Evolutionary conservation across 2,888 invertebrate genomes (phyloP).

Genomic region (Idaea biselata): DNA sequence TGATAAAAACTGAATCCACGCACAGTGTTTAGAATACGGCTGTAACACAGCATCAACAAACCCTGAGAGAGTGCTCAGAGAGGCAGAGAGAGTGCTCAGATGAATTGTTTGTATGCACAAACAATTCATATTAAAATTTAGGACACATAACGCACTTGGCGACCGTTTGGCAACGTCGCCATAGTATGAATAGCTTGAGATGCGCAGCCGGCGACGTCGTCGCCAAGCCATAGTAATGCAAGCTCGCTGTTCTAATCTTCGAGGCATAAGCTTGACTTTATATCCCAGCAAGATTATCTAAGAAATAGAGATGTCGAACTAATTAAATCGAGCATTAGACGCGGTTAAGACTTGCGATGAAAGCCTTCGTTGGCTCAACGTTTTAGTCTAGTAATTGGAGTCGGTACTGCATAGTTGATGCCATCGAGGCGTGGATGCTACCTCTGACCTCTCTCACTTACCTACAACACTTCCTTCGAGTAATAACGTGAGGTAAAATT

Average conservation of each 20-base stretch:
- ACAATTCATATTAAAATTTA: too few species aligned
- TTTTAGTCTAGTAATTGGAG: conserved; percentile 38
- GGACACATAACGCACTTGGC: too few species aligned
- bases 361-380: neutral
- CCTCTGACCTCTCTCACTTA: conserved; percentile 12
- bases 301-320: conserved; percentile 11
- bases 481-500: conserved; percentile 16
- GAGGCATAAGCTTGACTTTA: neutral
- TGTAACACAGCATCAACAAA: too few species aligned
- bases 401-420: conserved; percentile 47
- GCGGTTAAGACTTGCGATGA: neutral
- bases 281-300: neutral
- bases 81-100: too few species aligned
- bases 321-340: conserved; percentile 4
- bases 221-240: too few species aligned
- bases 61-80: too few species aligned
- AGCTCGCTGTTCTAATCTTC: neutral
- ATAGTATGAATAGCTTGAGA: too few species aligned
- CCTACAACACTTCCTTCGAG: conserved; percentile 9
- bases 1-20: too few species aligned
- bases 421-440: conserved; percentile 15
- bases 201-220: too few species aligned
- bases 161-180: too few species aligned
- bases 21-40: too few species aligned
- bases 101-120: too few species aligned